Base-by-base conservation (phyloP, 2,888 invertebrate genomes). In the Tineola bisselliella region DNA sequence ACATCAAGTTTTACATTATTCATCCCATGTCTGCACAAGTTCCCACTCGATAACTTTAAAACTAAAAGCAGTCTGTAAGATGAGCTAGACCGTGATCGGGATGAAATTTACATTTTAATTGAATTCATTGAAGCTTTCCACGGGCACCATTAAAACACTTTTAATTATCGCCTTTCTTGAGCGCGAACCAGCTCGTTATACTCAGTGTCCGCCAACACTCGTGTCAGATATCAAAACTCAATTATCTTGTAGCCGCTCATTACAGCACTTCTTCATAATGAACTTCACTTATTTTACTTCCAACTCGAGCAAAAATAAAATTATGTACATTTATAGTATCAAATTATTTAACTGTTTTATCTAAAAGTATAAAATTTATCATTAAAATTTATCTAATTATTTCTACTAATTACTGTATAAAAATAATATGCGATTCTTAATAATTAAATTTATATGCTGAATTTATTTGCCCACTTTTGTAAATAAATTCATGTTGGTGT, bases 81-180 rank as follows among this genome's bases (percentile, higher is more conserved):
- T 62, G 62, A 63, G 64, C 61, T 62, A 56, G 62, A 60, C 54
- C 33, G 59, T 60, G 62, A 61, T 63, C 59, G 57, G 60, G 70
- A 64, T 67, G 67, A 30, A 71, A 79, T 79, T 77, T 74, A 74
- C 77, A 79, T 79, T 77, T 79, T 78, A 79, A 79, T 79, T 78
- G 77, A 74, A 72, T 67, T 65, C 66, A 68, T 72, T 69, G 65
- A 66, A 67, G 68, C 71, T 63, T 61, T 66, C 65, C 58, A 62
- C 62, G 62, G 62, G 57, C 63, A 63, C 65, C 59, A 63, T 65
- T 68, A 68, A 65, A 70, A 68, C 66, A 67, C 67, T 69, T 69
- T 63, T 73, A 70, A 71, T 74, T 68, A 70, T 66, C 62, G 66
- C 60, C 48, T 60, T 48, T 25, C 48, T 48, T 48, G 31, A 17